Conservation (phyloP, 2,888 invertebrate genomes). For the Camponotus fellah region DNA sequence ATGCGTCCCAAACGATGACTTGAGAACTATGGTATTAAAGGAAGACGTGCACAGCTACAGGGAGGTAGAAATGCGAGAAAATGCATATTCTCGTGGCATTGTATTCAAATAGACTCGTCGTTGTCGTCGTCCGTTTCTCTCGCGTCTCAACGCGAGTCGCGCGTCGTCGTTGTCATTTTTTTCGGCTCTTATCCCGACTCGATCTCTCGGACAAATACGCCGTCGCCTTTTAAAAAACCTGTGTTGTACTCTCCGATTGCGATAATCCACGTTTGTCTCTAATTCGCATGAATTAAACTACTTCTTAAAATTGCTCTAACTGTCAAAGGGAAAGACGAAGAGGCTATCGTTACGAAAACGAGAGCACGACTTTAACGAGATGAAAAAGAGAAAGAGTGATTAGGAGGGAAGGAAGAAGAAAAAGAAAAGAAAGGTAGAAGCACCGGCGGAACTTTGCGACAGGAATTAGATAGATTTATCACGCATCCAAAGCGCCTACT, state of each 20-base stretch:
- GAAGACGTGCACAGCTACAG: conserved; percentile 40
- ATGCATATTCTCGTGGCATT: conserved; percentile 71
- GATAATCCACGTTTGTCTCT: conserved; percentile 11
- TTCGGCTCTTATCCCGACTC: conserved; percentile 25
- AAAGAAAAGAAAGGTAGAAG: background rate
- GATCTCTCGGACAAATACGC: conserved; percentile 45
- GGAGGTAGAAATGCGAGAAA: conserved; percentile 69
- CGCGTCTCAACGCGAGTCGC: conserved; percentile 55
- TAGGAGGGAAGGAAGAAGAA: background rate
- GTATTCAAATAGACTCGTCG: conserved; percentile 71
- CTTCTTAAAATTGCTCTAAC: conserved; percentile 22
- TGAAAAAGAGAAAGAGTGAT: background rate
- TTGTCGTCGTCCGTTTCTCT: conserved; percentile 58
- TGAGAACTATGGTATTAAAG: conserved; percentile 5
- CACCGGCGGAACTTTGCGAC: conserved; percentile 17
- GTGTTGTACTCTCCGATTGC: conserved; percentile 2
- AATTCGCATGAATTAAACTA: conserved; percentile 33
- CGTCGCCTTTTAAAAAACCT: conserved; percentile 32
- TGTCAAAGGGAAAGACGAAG: conserved; percentile 2
- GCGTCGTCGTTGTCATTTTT: conserved; percentile 22
- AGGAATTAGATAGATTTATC: conserved; percentile 52
- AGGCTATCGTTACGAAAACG: conserved; percentile 1
- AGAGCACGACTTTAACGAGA: background rate
- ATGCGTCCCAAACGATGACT: background rate
- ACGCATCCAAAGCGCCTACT: conserved; percentile 12